Evolutionary conservation across 1,140 invertebrate genomes (phyloP).

Genomic region (Temnothorax nylanderi): DNA sequence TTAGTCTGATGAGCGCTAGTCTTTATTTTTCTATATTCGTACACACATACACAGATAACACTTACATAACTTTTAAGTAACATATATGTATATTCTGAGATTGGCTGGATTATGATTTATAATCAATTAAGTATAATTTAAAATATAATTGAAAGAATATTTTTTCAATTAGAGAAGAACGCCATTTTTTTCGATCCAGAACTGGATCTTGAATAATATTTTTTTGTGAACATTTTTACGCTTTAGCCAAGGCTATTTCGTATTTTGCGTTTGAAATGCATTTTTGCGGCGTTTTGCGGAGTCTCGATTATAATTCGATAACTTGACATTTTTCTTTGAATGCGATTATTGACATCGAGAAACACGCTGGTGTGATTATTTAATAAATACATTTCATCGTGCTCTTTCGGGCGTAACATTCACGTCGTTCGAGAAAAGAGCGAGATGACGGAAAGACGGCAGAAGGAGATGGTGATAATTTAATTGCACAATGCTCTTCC

Average conservation of each 20-base stretch:
- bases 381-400: constrained; percentile 63
- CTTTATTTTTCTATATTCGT: not conserved
- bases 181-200: too few relatives aligned
- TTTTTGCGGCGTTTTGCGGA: not conserved
- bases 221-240: too few relatives aligned
- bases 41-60: too few relatives aligned
- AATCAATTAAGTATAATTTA: not conserved
- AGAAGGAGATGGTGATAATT: constrained; percentile 70
- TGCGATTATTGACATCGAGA: not conserved
- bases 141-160: not conserved
- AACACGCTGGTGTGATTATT: constrained; percentile 48
- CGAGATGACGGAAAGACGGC: not conserved
- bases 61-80: not conserved
- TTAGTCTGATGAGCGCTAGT: not conserved
- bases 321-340: not conserved
- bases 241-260: not conserved
- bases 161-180: too few relatives aligned
- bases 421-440: not conserved
- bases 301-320: not conserved
- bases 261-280: not conserved
- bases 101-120: not conserved
- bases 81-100: not conserved
- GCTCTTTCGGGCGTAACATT: constrained; percentile 11
- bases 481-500: constrained; percentile 69
- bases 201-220: too few relatives aligned